These are phyloP conservation scores for Drosophila leonis DNA, from an alignment of 2,888 invertebrate genomes.

Conservation along the genomic window DNA sequence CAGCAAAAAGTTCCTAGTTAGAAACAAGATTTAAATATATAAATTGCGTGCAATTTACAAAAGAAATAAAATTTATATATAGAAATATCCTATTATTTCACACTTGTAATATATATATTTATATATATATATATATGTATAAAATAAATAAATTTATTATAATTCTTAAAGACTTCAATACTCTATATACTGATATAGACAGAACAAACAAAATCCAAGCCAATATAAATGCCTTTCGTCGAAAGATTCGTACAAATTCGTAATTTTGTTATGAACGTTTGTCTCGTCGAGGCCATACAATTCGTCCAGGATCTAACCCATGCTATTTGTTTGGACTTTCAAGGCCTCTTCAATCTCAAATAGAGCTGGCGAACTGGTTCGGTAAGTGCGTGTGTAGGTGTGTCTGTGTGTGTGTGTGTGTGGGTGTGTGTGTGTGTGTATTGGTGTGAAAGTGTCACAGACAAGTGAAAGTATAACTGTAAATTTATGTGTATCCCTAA, in stretches of 20 bases:
- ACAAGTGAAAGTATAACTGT: constrained; percentile 57
- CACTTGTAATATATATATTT: constrained; percentile 43
- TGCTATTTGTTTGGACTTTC: constrained; percentile 72
- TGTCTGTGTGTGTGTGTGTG: neutral
- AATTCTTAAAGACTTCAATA: constrained; percentile 13
- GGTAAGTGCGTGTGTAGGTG: constrained; percentile 38
- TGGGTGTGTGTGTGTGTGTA: neutral
- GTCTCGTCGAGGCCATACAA: constrained; percentile 71
- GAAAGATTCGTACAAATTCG: constrained; percentile 69
- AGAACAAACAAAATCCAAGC: constrained; percentile 23
- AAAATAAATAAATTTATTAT: constrained; percentile 8
- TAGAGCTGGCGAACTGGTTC: constrained; percentile 49
- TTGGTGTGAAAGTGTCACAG: neutral
- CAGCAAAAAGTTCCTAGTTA: constrained; percentile 36
- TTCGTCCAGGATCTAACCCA: constrained; percentile 72
- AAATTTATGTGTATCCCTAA: constrained; percentile 17
- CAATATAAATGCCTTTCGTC: constrained; percentile 72
- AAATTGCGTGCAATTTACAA: constrained; percentile 33
- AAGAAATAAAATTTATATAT: neutral
- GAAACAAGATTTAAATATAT: constrained; percentile 4
- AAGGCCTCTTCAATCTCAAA: constrained; percentile 64
- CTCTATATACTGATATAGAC: constrained; percentile 51
- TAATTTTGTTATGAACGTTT: constrained; percentile 77
- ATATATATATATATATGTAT: constrained; percentile 4
- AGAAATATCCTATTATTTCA: constrained; percentile 43